A percentile compares a stretch with the other conserved stretches of the same genome.
Evolutionary conservation across 2,797 vertebrate species (phyloP).

Genomic region (Myotis planiceps): DNA sequence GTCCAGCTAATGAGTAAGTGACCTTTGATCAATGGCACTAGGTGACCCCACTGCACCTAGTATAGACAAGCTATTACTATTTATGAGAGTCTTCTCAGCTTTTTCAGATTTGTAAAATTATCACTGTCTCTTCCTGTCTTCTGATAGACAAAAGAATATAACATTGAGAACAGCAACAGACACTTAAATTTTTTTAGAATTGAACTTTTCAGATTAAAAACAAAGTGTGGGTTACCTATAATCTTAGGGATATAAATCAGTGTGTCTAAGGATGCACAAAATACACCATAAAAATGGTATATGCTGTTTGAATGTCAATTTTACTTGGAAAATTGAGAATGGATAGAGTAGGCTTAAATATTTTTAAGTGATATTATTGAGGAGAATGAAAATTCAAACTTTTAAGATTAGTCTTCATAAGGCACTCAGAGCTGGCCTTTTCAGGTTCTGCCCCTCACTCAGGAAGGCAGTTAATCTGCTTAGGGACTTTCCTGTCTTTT

Average conservation of each 20-base stretch:
- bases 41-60: background rate
- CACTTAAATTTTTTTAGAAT: background rate
- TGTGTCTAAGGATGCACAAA: background rate
- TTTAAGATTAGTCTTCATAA: background rate
- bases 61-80: background rate
- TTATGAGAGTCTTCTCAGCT: background rate
- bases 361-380: background rate
- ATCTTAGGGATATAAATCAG: background rate
- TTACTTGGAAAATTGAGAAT: constrained; percentile 12
- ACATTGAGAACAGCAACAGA: background rate
- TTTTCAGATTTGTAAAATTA: constrained; percentile 35
- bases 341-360: background rate
- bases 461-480: background rate
- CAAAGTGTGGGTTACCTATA: background rate
- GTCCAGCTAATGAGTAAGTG: background rate
- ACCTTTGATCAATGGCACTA: background rate
- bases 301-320: background rate
- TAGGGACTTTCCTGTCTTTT: background rate
- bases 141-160: background rate
- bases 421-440: background rate
- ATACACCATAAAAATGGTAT: background rate
- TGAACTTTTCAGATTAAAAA: background rate
- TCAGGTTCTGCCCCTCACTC: background rate
- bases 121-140: background rate
- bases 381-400: background rate